Base-by-base conservation (phyloP, 1,140 invertebrate species). In the Callitettix versicolor region DNA sequence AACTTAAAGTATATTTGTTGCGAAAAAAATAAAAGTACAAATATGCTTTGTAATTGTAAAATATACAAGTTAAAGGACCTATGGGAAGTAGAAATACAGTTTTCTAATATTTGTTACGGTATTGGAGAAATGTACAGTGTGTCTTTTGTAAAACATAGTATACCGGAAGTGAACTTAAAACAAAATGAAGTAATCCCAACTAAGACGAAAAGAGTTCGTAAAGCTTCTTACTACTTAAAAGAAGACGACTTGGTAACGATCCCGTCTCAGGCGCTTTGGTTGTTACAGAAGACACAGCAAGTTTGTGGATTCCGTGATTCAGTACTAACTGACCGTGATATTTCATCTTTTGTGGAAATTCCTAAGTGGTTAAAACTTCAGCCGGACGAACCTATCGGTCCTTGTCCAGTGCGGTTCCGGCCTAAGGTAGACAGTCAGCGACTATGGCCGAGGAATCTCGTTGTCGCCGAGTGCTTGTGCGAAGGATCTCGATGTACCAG, bases 381-480 rank as follows among this genome's bases (percentile, higher is more conserved):
- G 6, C 40, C 43, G 18, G 26, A 47, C 7, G 24, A 36, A 6
- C 38, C 26, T 21, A 47, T 55, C 17, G 53, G 53, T 18, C 42
- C 21, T 12, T 55, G 53, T 17, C 42, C 42, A 3, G 53, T 47
- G 7, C n/a, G 53, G 26, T 55, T 55, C 26, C 53, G 53, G 4
- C 30, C 44, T 5, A 21, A 55, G 1, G 34, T 38, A 5, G 53
- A 55, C 18, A n/a, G 24, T 14, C 24, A 47, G 17, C 53, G 53
- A 5, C 33, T 42, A 42, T 41, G 42, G 38, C 53, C 53, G n/a
- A 18, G 43, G 9, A 36, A 44, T 21, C 26, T 55, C 41, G 34
- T 55, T 12, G 17, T 44, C 15, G 30, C 53, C 1, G 53, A 55
- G 26, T 55, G 53, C 18, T 26, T 55, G 38, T 55, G 53, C 38